Percentiles rank a stretch among this genome's conserved stretches.
phyloP scores from a whole-genome alignment of 2,113 vertebrate genomes.

The Oreochromis aureus region DNA sequence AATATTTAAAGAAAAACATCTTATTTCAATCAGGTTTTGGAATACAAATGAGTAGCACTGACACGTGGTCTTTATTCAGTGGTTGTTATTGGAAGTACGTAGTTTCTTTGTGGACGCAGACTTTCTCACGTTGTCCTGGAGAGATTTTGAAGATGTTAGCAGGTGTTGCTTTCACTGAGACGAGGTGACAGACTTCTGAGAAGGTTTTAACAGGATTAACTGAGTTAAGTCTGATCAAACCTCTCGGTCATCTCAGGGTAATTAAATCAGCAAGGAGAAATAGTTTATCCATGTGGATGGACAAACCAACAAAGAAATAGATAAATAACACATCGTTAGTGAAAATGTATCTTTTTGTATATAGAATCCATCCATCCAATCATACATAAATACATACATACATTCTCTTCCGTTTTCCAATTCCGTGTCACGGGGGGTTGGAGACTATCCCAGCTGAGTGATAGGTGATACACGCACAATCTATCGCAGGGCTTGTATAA shows the following conservation, averaged over 20 bases:
- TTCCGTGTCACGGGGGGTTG: background rate
- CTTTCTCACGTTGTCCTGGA: fast-evolving
- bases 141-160: background rate
- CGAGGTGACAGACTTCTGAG: background rate
- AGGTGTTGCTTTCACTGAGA: background rate
- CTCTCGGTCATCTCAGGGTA: background rate
- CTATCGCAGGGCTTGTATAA: background rate
- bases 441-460: too few relatives aligned
- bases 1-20: background rate
- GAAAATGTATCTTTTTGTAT: background rate
- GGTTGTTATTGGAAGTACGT: background rate
- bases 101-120: fast-evolving
- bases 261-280: background rate
- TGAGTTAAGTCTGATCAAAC: background rate
- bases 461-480: background rate
- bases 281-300: background rate
- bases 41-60: fast-evolving
- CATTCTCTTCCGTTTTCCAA: background rate
- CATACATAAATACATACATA: fast-evolving
- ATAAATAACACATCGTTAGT: background rate
- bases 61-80: background rate
- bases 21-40: background rate
- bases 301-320: fast-evolving
- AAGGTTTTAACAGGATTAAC: conserved; percentile 7
- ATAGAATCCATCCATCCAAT: fast-evolving